Conservation (phyloP, 2,113 vertebrate genomes). For the Ptychochromis oligacanthus region DNA sequence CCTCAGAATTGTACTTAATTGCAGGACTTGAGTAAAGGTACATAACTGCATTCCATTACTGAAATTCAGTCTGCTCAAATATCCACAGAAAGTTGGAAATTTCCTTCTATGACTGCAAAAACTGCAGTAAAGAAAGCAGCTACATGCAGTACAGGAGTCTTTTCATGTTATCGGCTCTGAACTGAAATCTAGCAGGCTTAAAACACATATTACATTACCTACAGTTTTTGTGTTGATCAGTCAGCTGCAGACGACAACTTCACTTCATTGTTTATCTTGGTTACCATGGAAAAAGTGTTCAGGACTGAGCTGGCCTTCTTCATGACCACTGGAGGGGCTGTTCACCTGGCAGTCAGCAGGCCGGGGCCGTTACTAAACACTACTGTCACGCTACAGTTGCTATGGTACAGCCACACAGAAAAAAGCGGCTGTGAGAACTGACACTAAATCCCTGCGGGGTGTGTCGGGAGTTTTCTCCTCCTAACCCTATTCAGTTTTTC, state of each 20-base stretch:
- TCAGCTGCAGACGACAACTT: conserved; percentile 37
- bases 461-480: neutral
- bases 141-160: neutral
- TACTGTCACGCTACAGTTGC: neutral
- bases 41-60: neutral
- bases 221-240: neutral
- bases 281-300: conserved; percentile 51
- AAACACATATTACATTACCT: conserved; percentile 28
- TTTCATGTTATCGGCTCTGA: no score
- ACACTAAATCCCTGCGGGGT: neutral
- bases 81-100: neutral
- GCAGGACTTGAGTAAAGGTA: neutral
- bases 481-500: neutral
- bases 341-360: neutral
- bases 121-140: neutral
- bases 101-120: neutral
- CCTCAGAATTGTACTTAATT: neutral
- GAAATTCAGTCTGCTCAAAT: neutral
- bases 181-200: neutral
- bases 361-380: neutral
- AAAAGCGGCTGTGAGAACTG: neutral
- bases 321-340: conserved; percentile 20
- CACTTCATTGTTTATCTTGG: conserved; percentile 52
- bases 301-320: neutral
- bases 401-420: neutral